Conservation (phyloP, 1,140 invertebrate genomes). For the Meloidogyne hapla region DNA sequence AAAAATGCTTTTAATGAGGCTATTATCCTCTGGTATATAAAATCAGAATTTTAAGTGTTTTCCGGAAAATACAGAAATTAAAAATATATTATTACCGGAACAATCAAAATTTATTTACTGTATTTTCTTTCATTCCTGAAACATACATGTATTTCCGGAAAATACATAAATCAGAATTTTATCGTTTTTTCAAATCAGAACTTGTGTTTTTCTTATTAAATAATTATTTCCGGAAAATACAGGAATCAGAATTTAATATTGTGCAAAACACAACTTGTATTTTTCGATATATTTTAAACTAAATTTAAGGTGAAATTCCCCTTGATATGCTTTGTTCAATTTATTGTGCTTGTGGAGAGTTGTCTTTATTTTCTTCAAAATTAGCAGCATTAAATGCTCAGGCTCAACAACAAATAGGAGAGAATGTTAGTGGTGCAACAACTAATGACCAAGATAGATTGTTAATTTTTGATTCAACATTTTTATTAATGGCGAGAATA, state of each 20-base stretch:
- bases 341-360: constrained; percentile 35
- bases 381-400: constrained; percentile 30
- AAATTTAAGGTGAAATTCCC: neutral
- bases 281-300: neutral
- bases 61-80: neutral
- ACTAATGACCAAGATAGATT: constrained; percentile 14
- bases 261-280: neutral
- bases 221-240: too few species aligned
- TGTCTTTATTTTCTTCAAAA: constrained; percentile 41
- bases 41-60: neutral
- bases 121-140: neutral
- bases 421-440: constrained; percentile 19
- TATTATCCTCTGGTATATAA: constrained; percentile 14
- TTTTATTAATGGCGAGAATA: constrained; percentile 36
- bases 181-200: too few species aligned
- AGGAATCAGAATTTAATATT: too few species aligned
- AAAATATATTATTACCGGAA: neutral
- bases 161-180: neutral
- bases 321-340: constrained; percentile 33
- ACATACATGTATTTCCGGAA: neutral
- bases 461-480: constrained; percentile 40
- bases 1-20: constrained; percentile 17
- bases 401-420: neutral
- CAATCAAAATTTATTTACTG: neutral
- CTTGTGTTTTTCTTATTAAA: too few species aligned